Evolutionary conservation across 2,797 vertebrate species (phyloP).

Genomic region (Chanos chanos): DNA sequence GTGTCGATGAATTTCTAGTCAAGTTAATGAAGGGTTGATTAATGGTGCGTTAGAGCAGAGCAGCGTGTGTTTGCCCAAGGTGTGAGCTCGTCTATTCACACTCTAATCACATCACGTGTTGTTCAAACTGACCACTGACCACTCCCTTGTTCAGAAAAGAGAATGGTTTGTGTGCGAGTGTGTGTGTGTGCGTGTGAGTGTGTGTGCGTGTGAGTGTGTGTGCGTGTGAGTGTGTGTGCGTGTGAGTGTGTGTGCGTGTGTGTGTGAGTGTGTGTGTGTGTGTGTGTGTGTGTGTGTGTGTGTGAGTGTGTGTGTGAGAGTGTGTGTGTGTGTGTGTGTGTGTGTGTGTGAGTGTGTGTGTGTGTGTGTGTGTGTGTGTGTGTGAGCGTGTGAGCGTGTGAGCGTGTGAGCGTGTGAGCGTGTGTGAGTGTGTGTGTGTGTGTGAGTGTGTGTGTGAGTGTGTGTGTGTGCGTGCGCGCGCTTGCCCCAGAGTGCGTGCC

Average conservation of each 20-base stretch:
- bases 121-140: conserved; percentile 55
- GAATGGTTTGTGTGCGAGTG: conserved; percentile 1
- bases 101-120: conserved; percentile 57
- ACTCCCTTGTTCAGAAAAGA: conserved; percentile 37
- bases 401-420: conserved; percentile 1
- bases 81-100: conserved; percentile 67
- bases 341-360: neutral
- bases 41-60: conserved; percentile 62
- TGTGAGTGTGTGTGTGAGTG: neutral
- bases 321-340: neutral
- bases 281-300: conserved; percentile 7
- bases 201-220: neutral
- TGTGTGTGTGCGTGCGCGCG: neutral
- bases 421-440: neutral
- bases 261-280: conserved; percentile 5
- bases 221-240: neutral
- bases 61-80: conserved; percentile 68
- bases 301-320: conserved; percentile 25
- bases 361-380: conserved; percentile 6
- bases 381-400: no score
- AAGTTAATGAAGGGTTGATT: conserved; percentile 70
- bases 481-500: conserved; percentile 49
- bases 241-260: conserved; percentile 15
- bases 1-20: conserved; percentile 44
- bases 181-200: conserved; percentile 14